Conservation (phyloP, 2,888 invertebrate genomes). For the Cheilosia pagana region DNA sequence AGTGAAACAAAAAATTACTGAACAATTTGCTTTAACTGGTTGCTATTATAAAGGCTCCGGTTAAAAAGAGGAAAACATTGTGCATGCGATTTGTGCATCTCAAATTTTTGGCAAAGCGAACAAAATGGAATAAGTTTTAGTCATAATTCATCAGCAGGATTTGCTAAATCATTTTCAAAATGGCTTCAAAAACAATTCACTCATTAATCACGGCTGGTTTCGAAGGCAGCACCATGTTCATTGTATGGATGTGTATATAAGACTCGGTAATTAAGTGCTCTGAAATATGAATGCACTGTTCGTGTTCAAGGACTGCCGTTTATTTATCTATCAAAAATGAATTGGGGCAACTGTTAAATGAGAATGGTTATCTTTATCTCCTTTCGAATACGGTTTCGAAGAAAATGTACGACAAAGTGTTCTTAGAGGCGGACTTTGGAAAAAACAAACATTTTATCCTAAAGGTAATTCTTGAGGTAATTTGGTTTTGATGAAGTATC, state of each 20-base stretch:
- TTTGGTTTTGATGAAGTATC: no score
- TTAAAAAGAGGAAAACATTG: not conserved
- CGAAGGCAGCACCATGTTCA: not conserved
- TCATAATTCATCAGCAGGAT: constrained; percentile 20
- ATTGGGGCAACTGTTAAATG: no score
- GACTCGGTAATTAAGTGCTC: not conserved
- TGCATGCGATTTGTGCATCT: constrained; percentile 27
- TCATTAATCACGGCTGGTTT: not conserved
- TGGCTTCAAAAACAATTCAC: not conserved
- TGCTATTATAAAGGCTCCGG: constrained; percentile 20
- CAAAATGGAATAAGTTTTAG: constrained; percentile 1
- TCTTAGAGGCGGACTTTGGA: no score
- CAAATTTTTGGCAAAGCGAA: constrained; percentile 15
- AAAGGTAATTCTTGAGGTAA: no score
- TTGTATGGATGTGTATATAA: not conserved
- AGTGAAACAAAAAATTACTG: constrained; percentile 23
- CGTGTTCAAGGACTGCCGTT: not conserved
- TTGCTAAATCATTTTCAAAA: constrained; percentile 6
- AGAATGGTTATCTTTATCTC: no score
- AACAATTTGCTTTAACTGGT: constrained; percentile 52
- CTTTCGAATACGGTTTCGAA: no score
- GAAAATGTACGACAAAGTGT: no score
- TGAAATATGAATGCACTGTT: not conserved
- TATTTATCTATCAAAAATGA: not conserved
- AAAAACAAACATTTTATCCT: no score